Evolutionary conservation across 2,797 vertebrate genomes (phyloP).

Genomic region (Pempheris klunzingeri): DNA sequence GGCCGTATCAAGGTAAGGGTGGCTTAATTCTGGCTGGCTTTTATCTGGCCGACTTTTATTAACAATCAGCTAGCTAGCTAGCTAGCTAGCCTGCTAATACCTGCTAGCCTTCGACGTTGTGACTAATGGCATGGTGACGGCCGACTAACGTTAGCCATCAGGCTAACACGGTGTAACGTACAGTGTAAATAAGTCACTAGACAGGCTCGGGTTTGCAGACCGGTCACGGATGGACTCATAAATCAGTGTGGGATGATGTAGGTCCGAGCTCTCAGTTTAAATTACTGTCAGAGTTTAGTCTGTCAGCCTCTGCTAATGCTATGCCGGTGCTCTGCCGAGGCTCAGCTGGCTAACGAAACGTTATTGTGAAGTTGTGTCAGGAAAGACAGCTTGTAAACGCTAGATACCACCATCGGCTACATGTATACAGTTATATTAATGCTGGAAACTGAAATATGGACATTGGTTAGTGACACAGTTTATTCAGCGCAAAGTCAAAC

Average conservation of each 20-base stretch:
- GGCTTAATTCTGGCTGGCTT: neutral
- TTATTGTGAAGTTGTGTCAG: neutral
- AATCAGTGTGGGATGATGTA: neutral
- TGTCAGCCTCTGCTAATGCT: too few relatives aligned
- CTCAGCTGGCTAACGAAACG: neutral
- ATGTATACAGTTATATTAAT: neutral
- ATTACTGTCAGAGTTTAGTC: too few relatives aligned
- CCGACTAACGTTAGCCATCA: constrained; percentile 13
- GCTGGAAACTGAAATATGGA: neutral
- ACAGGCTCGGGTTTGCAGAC: neutral
- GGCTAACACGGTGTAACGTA: constrained; percentile 13
- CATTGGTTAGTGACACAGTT: neutral
- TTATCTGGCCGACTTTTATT: neutral
- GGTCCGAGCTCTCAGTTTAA: neutral
- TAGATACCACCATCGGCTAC: neutral
- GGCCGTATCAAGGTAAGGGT: constrained; percentile 87
- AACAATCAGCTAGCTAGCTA: constrained; percentile 34
- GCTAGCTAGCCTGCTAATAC: constrained; percentile 57
- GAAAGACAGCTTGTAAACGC: neutral
- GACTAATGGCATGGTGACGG: constrained; percentile 61
- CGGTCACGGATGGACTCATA: neutral
- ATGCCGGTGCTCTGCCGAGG: neutral
- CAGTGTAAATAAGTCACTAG: neutral
- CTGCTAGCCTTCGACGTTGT: constrained; percentile 49
- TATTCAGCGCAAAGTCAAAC: neutral